Percentiles rank a stretch among this genome's conserved stretches.
These are phyloP conservation scores for Caradrina kadenii DNA, from an alignment of 2,888 invertebrate species.

Conservation along the genomic window DNA sequence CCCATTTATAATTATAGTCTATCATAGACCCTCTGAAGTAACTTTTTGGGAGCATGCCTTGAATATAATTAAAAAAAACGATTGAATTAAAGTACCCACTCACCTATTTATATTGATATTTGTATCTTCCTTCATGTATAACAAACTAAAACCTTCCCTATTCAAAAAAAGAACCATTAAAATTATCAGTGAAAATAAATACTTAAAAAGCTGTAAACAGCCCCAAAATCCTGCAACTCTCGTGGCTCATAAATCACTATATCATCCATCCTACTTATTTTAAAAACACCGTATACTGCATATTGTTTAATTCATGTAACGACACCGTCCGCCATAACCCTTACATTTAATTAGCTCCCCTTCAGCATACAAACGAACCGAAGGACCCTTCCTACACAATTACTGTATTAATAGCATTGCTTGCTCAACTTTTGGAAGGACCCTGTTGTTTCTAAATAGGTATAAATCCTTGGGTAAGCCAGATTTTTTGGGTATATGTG, in stretches of 20 bases:
- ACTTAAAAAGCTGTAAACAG: neutral
- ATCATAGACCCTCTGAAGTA: too few species aligned
- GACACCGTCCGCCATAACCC: constrained; percentile 40
- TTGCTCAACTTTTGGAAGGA: constrained; percentile 32
- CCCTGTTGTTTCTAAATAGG: constrained; percentile 22
- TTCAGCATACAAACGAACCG: constrained; percentile 59
- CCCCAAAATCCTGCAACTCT: constrained; percentile 10
- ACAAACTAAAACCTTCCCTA: too few species aligned
- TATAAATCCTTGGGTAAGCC: constrained; percentile 9
- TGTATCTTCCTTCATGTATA: too few species aligned
- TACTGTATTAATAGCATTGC: constrained; percentile 62
- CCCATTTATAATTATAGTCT: too few species aligned
- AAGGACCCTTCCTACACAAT: constrained; percentile 46
- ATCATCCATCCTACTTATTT: constrained; percentile 1
- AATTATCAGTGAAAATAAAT: neutral
- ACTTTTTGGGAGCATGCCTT: too few species aligned
- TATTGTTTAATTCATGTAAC: constrained; percentile 49
- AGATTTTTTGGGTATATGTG: constrained; percentile 1
- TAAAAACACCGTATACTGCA: neutral
- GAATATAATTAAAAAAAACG: too few species aligned
- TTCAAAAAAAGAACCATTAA: too few species aligned
- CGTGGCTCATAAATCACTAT: neutral
- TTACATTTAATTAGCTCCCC: constrained; percentile 64
- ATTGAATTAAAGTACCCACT: too few species aligned
- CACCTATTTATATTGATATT: too few species aligned